phyloP scores from a whole-genome alignment of 2,797 vertebrate genomes.

The Malurus leucopterus region DNA sequence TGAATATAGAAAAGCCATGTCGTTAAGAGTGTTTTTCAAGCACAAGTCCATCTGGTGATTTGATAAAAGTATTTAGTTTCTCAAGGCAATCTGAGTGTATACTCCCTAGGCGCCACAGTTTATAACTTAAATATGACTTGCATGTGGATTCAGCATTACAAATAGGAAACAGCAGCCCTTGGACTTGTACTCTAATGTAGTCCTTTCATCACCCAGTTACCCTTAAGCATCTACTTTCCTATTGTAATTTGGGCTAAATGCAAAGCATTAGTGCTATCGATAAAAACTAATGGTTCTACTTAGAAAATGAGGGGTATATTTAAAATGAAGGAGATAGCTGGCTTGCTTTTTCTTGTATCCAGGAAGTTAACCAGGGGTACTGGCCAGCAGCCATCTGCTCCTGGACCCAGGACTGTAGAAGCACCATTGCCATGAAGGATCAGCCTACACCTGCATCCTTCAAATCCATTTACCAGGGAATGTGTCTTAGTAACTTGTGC shows the following conservation, averaged over 20 bases:
- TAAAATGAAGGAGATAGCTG: conserved; percentile 64
- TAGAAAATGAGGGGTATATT: conserved; percentile 78
- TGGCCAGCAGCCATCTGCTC: conserved; percentile 9
- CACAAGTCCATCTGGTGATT: conserved; percentile 84
- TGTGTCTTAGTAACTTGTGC: background rate
- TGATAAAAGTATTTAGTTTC: conserved; percentile 94
- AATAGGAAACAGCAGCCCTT: conserved; percentile 91
- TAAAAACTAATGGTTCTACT: conserved; percentile 87
- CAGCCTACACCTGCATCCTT: background rate
- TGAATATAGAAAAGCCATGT: conserved; percentile 13
- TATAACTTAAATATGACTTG: conserved; percentile 89
- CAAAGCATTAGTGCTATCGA: conserved; percentile 92
- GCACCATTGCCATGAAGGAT: background rate
- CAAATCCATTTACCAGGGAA: background rate
- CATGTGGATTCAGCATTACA: conserved; percentile 87
- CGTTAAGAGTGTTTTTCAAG: conserved; percentile 68
- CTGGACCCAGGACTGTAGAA: background rate
- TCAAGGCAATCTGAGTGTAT: conserved; percentile 80
- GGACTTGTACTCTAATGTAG: conserved; percentile 85
- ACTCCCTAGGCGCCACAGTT: conserved; percentile 84
- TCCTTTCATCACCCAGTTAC: conserved; percentile 92
- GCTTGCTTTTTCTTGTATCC: conserved; percentile 11
- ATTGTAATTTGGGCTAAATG: conserved; percentile 93
- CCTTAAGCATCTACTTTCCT: conserved; percentile 88
- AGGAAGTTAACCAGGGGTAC: conserved; percentile 12